Base-by-base conservation (phyloP, 2,888 invertebrate species). In the Tipula confusa region DNA sequence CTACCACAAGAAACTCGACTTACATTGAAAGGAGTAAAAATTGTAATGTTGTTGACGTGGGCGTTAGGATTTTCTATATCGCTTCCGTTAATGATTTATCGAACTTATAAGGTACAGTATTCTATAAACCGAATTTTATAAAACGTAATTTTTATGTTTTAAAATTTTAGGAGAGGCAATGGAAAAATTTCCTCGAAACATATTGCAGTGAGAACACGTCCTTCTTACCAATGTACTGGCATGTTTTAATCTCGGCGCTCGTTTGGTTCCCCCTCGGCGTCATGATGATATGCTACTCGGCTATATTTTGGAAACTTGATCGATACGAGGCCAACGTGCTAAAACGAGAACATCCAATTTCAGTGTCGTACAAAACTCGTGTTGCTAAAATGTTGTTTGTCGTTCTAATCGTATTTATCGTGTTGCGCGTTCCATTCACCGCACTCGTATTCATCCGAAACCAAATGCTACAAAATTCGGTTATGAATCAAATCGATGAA, bases 251-350 rank as follows among this genome's bases (percentile, higher is more conserved):
- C 24, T 92, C 93, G 0, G 91, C 95, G 5, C 88, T 96, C 24
- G 95, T 96, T 0, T 96, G 96, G 93, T 87, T 95, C 18, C 96
- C 96, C 0, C 89, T 96, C 29, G 90, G 92, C 0, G 90, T 95
- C 0, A 95, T 96, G 94, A 89, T 93, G 0, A 88, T 94, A n/a
- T 93, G 93, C 85, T 95, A 94, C 86, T 91, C 93, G 6, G 93
- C 94, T 82, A 94, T 95, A 86, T 93, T 94, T 84, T 89, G 92
- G 83, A 94, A 93, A 90, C 88, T 95, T 79, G 93, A 93, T 87
- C 91, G 92, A 85, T 94, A 94, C 86, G 93, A 93, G 84, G 91
- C 92, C 82, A 90, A 92, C 18, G 90, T 94, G 0, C 87, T 92
- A 0, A 91, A 91, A n/a, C 91, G 93, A 3, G 92, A 93, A n/a